phyloP scores from a whole-genome alignment of 2,797 vertebrate genomes.

The Hemitrygon akajei region DNA sequence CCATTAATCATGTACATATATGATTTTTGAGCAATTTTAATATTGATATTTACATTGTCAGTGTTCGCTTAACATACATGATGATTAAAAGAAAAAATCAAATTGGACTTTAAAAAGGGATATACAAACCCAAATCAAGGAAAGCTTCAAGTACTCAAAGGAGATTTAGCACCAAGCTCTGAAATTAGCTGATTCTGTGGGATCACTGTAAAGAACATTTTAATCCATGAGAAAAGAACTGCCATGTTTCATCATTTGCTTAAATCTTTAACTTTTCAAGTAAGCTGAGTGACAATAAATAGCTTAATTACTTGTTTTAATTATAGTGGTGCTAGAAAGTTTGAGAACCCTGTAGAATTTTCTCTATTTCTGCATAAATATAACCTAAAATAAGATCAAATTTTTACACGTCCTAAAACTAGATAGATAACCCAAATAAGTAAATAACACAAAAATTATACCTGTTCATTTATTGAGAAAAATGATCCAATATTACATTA shows the following conservation, averaged over 20 bases:
- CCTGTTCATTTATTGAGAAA: too few relatives aligned
- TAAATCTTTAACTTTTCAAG: not conserved
- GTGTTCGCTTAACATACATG: not conserved
- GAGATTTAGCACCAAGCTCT: not conserved
- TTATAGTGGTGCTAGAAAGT: too few relatives aligned
- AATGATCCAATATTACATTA: too few relatives aligned
- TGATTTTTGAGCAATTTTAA: not conserved
- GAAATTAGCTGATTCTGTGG: not conserved
- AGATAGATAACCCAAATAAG: too few relatives aligned
- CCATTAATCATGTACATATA: not conserved
- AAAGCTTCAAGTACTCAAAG: not conserved
- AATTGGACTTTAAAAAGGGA: not conserved
- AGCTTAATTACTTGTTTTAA: not conserved
- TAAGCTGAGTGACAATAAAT: not conserved
- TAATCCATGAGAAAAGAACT: not conserved
- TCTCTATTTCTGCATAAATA: too few relatives aligned
- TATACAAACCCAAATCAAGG: not conserved
- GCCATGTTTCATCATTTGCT: not conserved
- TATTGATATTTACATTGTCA: not conserved
- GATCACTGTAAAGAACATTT: not conserved
- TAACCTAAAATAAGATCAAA: too few relatives aligned
- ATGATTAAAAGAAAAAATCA: not conserved
- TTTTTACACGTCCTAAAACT: too few relatives aligned
- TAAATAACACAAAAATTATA: too few relatives aligned
- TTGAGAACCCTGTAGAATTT: too few relatives aligned